phyloP scores from a whole-genome alignment of 2,113 vertebrate species.

The Coptodon rendalli region DNA sequence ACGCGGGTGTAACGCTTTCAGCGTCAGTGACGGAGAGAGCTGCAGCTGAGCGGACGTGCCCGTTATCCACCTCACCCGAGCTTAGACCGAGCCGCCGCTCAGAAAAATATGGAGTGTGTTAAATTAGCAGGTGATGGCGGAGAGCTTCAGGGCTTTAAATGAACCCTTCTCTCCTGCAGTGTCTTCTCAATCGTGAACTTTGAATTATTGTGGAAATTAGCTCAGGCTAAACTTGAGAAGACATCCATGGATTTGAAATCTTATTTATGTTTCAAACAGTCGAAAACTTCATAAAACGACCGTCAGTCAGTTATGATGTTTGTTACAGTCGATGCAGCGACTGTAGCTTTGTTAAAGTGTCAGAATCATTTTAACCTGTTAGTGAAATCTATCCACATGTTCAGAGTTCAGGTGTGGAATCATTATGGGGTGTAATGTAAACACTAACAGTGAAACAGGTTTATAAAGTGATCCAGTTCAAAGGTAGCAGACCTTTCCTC shows the following conservation, averaged over 20 bases:
- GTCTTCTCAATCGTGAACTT: neutral
- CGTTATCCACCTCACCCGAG: neutral
- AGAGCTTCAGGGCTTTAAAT: neutral
- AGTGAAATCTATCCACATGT: neutral
- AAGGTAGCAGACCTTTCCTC: neutral
- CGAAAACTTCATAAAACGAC: accelerated
- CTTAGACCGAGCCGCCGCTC: neutral
- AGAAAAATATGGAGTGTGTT: neutral
- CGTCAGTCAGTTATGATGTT: neutral
- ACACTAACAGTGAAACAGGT: neutral
- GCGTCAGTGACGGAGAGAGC: neutral
- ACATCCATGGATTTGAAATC: neutral
- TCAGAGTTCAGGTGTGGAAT: neutral
- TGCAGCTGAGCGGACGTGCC: neutral
- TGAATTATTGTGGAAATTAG: neutral
- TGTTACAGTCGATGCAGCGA: neutral
- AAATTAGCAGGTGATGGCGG: neutral
- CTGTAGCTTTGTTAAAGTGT: neutral
- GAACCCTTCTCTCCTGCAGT: neutral
- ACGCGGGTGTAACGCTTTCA: neutral
- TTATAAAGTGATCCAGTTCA: neutral
- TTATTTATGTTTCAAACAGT: neutral
- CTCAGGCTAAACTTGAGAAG: neutral
- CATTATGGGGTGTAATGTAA: neutral
- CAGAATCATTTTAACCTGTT: neutral